phyloP scores from a whole-genome alignment of 2,888 invertebrate genomes.

The Lomographa bimaculata region DNA sequence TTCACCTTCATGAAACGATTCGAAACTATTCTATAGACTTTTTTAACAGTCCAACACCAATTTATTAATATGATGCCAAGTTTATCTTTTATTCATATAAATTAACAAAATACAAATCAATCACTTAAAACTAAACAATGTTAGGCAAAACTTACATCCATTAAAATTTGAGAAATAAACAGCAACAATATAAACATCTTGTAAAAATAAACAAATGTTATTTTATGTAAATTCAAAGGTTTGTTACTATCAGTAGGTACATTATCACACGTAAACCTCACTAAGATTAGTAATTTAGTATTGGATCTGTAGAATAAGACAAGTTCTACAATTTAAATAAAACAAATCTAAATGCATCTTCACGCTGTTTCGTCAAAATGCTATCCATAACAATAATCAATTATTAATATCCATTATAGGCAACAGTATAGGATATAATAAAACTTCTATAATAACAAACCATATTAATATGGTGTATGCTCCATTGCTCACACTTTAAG shows the following conservation, averaged over 20 bases:
- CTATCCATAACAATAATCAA: too few species aligned
- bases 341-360: conserved; percentile 4
- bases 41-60: conserved; percentile 23
- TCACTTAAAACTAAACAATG: conserved; percentile 38
- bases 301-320: conserved; percentile 1
- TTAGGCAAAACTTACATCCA: conserved; percentile 31
- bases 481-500: too few species aligned
- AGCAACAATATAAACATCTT: conserved; percentile 36
- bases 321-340: neutral
- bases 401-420: too few species aligned
- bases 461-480: too few species aligned
- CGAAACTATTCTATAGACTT: conserved; percentile 4
- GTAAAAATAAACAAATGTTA: conserved; percentile 20
- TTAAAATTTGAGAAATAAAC: conserved; percentile 38
- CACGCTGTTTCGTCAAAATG: too few species aligned
- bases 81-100: too few species aligned
- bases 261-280: conserved; percentile 14
- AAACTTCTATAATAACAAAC: too few species aligned
- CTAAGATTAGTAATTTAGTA: conserved; percentile 5
- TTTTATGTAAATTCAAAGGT: conserved; percentile 19
- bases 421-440: too few species aligned
- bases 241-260: neutral
- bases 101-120: conserved; percentile 38
- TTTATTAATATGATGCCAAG: too few species aligned
- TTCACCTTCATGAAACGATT: neutral